These are phyloP conservation scores for Vombatus ursinus DNA, from an alignment of 2,113 vertebrate species.

Conservation along the genomic window DNA sequence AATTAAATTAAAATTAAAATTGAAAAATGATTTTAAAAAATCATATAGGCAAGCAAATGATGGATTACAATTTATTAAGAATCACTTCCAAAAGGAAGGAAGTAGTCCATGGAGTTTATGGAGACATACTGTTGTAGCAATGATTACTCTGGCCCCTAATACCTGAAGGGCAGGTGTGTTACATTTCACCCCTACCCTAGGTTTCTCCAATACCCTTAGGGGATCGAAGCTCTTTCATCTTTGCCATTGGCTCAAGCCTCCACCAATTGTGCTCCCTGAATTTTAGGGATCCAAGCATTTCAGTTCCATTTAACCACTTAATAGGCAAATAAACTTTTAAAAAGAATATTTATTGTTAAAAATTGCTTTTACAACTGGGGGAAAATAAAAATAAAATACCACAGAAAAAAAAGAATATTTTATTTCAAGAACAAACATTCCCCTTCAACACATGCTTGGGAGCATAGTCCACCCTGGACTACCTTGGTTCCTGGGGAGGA, in stretches of 20 bases:
- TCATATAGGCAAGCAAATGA: not conserved
- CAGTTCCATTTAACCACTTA: not conserved
- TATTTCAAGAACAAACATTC: not conserved
- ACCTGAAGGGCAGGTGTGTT: not conserved
- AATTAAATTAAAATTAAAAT: too few relatives aligned
- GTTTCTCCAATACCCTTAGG: not conserved
- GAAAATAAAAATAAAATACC: too few relatives aligned
- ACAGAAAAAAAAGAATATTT: too few relatives aligned
- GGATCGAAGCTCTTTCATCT: not conserved
- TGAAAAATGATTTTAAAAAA: too few relatives aligned
- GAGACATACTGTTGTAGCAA: not conserved
- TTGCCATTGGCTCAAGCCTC: not conserved
- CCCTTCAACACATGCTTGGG: not conserved
- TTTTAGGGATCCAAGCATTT: not conserved
- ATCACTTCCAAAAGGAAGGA: not conserved
- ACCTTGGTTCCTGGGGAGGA: not conserved
- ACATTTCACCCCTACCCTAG: not conserved
- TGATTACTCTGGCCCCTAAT: not conserved
- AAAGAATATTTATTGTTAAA: too few relatives aligned
- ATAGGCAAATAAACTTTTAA: too few relatives aligned
- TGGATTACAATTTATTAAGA: not conserved
- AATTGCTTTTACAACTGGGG: too few relatives aligned
- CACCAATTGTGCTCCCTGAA: not conserved
- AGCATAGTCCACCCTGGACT: not conserved
- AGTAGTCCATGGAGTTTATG: not conserved